Percentiles rank a stretch among this genome's conserved stretches.
Evolutionary conservation across 2,888 invertebrate species (phyloP).

Genomic region (Conus canariensis): DNA sequence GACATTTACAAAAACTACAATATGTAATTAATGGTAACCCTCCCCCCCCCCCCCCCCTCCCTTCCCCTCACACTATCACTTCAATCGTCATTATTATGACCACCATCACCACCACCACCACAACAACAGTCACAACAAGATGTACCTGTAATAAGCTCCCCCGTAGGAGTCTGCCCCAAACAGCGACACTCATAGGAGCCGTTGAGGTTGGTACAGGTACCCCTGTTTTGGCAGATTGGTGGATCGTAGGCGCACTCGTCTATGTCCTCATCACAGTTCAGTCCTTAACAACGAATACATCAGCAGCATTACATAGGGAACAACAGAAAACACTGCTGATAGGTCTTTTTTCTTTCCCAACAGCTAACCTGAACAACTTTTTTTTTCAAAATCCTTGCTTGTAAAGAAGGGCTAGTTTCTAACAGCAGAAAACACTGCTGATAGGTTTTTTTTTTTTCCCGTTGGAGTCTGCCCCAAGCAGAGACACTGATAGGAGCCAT

Average conservation of each 20-base stretch:
- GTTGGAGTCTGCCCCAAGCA: slow-evolving; percentile 7
- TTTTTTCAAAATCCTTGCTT: too few species aligned
- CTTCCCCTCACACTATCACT: too few species aligned
- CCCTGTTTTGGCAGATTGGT: slow-evolving; percentile 62
- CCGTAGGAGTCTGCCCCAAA: neutral
- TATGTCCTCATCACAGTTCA: slow-evolving; percentile 60
- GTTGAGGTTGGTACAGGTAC: slow-evolving; percentile 62
- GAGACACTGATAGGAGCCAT: slow-evolving; percentile 48
- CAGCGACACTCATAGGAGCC: slow-evolving; percentile 48
- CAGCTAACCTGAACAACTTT: too few species aligned
- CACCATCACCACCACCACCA: neutral
- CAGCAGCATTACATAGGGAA: neutral
- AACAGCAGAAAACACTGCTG: too few species aligned
- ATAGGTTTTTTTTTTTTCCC: neutral
- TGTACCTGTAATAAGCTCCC: slow-evolving; percentile 36
- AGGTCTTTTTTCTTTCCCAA: too few species aligned
- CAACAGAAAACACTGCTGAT: too few species aligned
- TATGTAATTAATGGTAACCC: too few species aligned
- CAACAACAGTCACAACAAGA: neutral
- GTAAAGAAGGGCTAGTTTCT: too few species aligned
- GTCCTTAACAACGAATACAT: slow-evolving; percentile 52
- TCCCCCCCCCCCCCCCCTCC: too few species aligned
- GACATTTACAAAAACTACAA: too few species aligned
- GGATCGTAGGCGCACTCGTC: slow-evolving; percentile 53
- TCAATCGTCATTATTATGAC: too few species aligned